Base-by-base conservation (phyloP, 2,797 vertebrate genomes). In the Vireo griseus region DNA sequence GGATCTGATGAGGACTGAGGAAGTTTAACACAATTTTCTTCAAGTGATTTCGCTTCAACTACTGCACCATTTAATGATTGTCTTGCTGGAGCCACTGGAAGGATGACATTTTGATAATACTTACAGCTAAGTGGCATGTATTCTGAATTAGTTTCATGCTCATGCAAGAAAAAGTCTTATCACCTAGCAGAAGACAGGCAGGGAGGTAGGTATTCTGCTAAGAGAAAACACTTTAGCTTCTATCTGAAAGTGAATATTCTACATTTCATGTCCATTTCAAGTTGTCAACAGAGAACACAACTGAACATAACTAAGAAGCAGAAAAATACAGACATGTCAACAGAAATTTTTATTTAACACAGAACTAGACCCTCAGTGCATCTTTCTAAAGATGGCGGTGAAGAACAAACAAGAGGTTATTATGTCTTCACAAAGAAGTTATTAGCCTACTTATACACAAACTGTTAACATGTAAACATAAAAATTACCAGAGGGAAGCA, bases 401-500 rank as follows among this genome's bases (percentile, higher is more conserved):
- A 92, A 68, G 35, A 91, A 74, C 17, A 68, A 29, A 63, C 35
- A 75, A 66, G 42, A 75, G 72, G 18, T 54, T 61, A 20, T 4
- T 4, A 57, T 59, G 86, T 92, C 57, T 59, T 89, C 35, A 61
- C 16, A 13, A 52, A 82, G 37, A 75, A 86, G 42, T 47, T 37
- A 57, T 22, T 24, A 29, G 25, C 15, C 62, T 72, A 58, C 8
- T 65, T 50, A 37, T 1, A 37, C 11, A n/a, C 9, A 48, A 75
- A 91, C 62, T 13, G 21, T 44, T 66, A 66, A n/a, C 16, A 52
- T 14, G 28, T 22, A 75, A 94, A 90, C 35, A 66, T n/a, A 50
- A 83, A 44, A 26, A n/a, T 94, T 98, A 99, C 99, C 98, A 98
- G 97, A 94, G 62, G 98, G 97, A 80, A 88, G 86, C 78, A 87